Evolutionary conservation across 2,797 vertebrate genomes (phyloP), one percentile per base, ranked within the genome.

Genomic region (Epinephelus malabaricus): DNA sequence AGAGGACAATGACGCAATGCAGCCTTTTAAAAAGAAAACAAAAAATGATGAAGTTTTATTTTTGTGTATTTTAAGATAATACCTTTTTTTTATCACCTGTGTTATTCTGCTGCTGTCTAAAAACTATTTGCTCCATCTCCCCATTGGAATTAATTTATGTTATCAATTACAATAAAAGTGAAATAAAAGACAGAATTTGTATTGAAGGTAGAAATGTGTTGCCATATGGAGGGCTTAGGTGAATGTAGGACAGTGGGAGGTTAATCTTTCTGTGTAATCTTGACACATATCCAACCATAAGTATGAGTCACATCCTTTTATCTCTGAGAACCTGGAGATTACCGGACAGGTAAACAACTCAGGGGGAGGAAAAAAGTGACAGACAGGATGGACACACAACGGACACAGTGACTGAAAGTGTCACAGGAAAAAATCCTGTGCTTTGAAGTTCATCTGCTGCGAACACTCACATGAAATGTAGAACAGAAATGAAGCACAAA

Each of bases 201-300:
- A 7, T 55, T 82, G 3, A n/a, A 45, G 18, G 18, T 46, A 25
- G 50, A 38, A 75, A 69, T 47, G 51, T 30, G 21, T 19, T 19
- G 76, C 62, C 72, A 85, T 83, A 76, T 73, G 75, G 80, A 63
- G 43, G 49, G 38, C n/a, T 81, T 70, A 65, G 61, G 60, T 50
- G 73, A 66, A 78, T 83, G 75, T 73, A 66, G 79, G 81, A 50
- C 76, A 81, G 54, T 40, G 49, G 54, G 30, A 81, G 73, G 79
- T 58, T 82, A 77, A 85, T 80, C 83, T 74, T 69, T 68, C 65
- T 18, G 8, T 25, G 67, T 71, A 83, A 84, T 81, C 84, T 82
- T 64, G 78, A 88, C 73, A 85, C 75, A 76, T 23, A 83, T 82
- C 81, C 72, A 73, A 76, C 45, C 18, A 47, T 59, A n/a, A 72